These are phyloP conservation scores for Diadromus collaris DNA, from an alignment of 2,888 invertebrate species.

Conservation along the genomic window DNA sequence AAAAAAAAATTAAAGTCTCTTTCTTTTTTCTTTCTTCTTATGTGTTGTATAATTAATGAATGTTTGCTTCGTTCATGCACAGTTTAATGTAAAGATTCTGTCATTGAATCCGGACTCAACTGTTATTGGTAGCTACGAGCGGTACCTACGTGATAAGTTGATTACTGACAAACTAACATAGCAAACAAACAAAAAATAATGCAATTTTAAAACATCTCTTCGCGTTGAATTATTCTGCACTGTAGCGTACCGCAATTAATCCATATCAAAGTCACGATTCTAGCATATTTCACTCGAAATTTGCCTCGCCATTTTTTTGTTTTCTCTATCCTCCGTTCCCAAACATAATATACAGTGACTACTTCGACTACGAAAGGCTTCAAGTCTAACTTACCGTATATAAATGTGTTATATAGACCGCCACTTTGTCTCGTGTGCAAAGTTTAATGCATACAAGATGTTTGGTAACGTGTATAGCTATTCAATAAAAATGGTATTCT, in stretches of 20 bases:
- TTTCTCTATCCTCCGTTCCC: constrained; percentile 1
- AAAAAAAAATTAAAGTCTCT: constrained; percentile 44
- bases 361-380: constrained; percentile 10
- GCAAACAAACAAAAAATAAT: not conserved
- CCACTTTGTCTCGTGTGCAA: constrained; percentile 32
- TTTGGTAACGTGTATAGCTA: constrained; percentile 48
- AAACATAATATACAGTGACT: constrained; percentile 29
- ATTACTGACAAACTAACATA: not conserved
- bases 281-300: constrained; percentile 16
- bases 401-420: constrained; percentile 42
- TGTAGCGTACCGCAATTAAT: constrained; percentile 20
- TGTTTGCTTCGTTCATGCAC: constrained; percentile 47
- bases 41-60: constrained; percentile 51
- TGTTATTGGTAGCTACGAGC: constrained; percentile 32
- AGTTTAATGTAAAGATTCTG: constrained; percentile 35
- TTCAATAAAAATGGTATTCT: constrained; percentile 56
- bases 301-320: constrained; percentile 9
- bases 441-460: constrained; percentile 24
- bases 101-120: constrained; percentile 27
- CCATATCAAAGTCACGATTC: constrained; percentile 30
- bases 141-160: not conserved
- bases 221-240: constrained; percentile 8
- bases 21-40: constrained; percentile 27
- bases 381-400: constrained; percentile 37
- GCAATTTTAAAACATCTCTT: not conserved